Percentiles rank a stretch among this genome's conserved stretches.
These are phyloP conservation scores for Haliclystus octoradiatus DNA, from an alignment of 30 jellyfish, hydroid and myxozoan genomes.

Conservation along the genomic window DNA sequence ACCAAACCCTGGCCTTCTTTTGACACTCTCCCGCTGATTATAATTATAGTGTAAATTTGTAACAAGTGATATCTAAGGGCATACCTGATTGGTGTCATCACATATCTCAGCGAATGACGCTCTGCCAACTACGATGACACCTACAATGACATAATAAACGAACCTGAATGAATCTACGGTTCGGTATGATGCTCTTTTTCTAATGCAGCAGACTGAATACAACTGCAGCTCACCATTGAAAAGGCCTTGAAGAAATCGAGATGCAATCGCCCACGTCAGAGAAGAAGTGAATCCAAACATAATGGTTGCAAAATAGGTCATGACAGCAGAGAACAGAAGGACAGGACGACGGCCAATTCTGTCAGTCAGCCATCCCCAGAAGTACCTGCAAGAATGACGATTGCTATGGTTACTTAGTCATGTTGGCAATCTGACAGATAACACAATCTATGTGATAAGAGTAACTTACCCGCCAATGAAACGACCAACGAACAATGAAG, in stretches of 20 bases:
- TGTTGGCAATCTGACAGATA: not conserved
- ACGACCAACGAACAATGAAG: slow-evolving; percentile 76
- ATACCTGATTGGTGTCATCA: slow-evolving; percentile 84
- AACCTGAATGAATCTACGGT: no score
- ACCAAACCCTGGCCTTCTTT: no score
- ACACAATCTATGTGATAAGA: no score
- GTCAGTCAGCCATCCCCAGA: slow-evolving; percentile 95
- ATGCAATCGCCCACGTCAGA: slow-evolving; percentile 48
- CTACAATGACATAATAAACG: no score
- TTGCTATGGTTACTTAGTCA: not conserved
- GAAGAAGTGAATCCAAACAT: slow-evolving; percentile 79
- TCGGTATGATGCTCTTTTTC: no score
- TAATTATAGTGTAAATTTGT: no score
- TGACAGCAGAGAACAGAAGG: slow-evolving; percentile 53
- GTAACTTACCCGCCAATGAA: slow-evolving; percentile 70
- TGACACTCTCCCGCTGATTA: no score
- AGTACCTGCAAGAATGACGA: slow-evolving; percentile 38
- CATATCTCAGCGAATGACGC: slow-evolving; percentile 96
- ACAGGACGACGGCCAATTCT: slow-evolving; percentile 88
- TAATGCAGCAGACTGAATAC: no score
- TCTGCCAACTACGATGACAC: slow-evolving; percentile 90
- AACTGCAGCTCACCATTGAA: slow-evolving; percentile 80
- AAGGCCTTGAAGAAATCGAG: slow-evolving; percentile 86
- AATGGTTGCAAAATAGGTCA: slow-evolving; percentile 72
- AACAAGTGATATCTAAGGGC: no score